These are phyloP conservation scores for Aramus guarauna DNA, from an alignment of 2,113 vertebrate genomes.

Conservation along the genomic window DNA sequence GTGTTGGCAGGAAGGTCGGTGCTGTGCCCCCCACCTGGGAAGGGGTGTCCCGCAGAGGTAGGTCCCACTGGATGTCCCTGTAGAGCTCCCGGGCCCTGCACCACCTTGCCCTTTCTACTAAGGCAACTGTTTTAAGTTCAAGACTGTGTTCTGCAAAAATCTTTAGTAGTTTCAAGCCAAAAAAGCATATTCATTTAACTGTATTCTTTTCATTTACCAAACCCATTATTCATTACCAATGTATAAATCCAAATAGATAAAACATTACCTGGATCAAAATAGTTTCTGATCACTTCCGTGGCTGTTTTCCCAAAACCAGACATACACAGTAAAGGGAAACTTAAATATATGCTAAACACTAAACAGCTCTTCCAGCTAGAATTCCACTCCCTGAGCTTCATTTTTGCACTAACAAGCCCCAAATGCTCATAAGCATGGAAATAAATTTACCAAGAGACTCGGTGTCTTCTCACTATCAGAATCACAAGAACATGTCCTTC, in stretches of 20 bases:
- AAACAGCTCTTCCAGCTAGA: background rate
- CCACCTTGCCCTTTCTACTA: accelerated
- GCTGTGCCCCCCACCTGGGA: accelerated
- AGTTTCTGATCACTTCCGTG: background rate
- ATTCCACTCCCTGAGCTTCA: background rate
- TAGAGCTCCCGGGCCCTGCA: background rate
- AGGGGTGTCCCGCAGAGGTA: background rate
- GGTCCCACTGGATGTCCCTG: background rate
- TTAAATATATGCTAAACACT: background rate
- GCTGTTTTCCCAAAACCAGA: background rate
- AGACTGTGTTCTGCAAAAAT: background rate
- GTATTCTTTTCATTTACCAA: background rate
- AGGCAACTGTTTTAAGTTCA: background rate
- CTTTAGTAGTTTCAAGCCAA: background rate
- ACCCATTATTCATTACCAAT: background rate
- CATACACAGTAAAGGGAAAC: background rate
- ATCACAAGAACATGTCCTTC: background rate
- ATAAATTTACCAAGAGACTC: background rate
- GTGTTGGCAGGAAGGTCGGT: background rate
- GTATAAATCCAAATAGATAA: background rate
- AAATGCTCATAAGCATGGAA: background rate
- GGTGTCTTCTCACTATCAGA: background rate
- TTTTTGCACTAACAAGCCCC: background rate
- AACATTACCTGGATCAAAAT: background rate
- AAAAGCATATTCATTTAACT: background rate